phyloP scores from a whole-genome alignment of 2,888 invertebrate species.

The Vesta saturnalis region DNA sequence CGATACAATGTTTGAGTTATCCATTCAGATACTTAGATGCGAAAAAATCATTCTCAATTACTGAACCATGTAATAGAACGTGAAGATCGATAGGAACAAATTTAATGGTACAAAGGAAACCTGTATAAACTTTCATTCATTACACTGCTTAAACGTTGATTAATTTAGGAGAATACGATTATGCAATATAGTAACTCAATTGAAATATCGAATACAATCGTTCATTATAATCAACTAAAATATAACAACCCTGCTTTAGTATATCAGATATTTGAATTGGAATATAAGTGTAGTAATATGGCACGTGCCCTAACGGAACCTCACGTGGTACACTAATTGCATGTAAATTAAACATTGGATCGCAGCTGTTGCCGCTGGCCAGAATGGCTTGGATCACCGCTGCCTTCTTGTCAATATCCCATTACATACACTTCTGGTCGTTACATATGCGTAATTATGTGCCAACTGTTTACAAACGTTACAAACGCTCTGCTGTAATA shows the following conservation, averaged over 20 bases:
- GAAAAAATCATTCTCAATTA: too few species aligned
- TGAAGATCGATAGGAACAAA: too few species aligned
- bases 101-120: too few species aligned
- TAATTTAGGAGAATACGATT: too few species aligned
- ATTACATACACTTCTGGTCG: slow-evolving; percentile 35
- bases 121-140: too few species aligned
- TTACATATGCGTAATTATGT: slow-evolving; percentile 39
- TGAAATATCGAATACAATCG: background rate
- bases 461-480: slow-evolving; percentile 35
- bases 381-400: slow-evolving; percentile 24
- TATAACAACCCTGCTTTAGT: background rate
- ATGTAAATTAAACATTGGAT: slow-evolving; percentile 37
- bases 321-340: slow-evolving; percentile 37
- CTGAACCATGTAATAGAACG: too few species aligned
- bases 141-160: too few species aligned
- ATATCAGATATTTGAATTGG: slow-evolving; percentile 18
- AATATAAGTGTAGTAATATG: slow-evolving; percentile 22
- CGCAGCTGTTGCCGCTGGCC: slow-evolving; percentile 32
- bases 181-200: too few species aligned
- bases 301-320: slow-evolving; percentile 25
- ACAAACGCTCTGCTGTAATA: slow-evolving; percentile 11
- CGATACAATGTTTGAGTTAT: too few species aligned
- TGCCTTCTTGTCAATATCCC: slow-evolving; percentile 37
- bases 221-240: background rate
- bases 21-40: too few species aligned